Evolutionary conservation across 2,888 invertebrate species (phyloP), one percentile per base, ranked within the genome.

Genomic region (Drosophila mettleri): DNA sequence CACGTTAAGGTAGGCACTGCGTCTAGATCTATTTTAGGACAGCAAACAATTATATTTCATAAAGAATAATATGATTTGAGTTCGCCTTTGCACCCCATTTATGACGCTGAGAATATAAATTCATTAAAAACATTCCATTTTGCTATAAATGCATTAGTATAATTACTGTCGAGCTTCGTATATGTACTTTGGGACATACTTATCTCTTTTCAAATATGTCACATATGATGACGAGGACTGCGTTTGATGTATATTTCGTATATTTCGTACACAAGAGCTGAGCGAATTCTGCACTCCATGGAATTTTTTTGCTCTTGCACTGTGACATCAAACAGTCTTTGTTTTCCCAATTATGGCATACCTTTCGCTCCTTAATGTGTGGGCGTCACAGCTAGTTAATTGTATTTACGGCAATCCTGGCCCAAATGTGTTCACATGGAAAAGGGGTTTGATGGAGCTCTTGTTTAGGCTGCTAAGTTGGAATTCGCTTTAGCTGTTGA

Each of bases 41-140:
- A 24, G 34, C 22, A 22, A 16, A 46, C 55, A 38, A 38, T 18
- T 9, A 55, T 59, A 54, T 64, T 12, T 49, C n/a, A 49, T 34
- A 16, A 29, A 49, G 31, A 27, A n/a, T 29, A 31, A 8, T 27
- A 27, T 20, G 22, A 29, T 29, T 52, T 24, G 8, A 16, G 2
- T 36, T 27, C 5, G 36, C 14, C 46, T n/a, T 46, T 48, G 46
- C 68, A 71, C 69, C 67, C 86, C 34, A 52, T 58, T 66, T 31
- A 4, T 63, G 24, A 20, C 61, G 68, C 69, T 61, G 34, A 18
- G 34, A 52, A 53, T 41, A 64, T 84, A 88, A 88, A 88, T 85
- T 88, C 85, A 88, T 88, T 85, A 86, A 74, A 73, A 81, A 72
- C 85, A 88, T 88, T 88, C 85, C 87, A 87, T 86, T 79, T 69